Conservation (phyloP, 1,140 invertebrate species). For the Eriosoma lanigerum region DNA sequence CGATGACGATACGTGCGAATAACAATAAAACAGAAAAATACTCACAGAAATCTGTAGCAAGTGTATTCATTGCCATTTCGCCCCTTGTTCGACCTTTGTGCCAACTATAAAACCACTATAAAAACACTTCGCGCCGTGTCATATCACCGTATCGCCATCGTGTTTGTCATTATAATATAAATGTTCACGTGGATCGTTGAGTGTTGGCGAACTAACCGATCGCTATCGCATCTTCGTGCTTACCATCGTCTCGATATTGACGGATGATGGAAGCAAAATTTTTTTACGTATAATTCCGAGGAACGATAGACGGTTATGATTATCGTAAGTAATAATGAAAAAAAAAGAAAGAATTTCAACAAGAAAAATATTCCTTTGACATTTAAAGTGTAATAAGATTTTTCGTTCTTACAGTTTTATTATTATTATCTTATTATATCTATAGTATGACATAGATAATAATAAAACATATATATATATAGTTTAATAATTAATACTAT, state of each 20-base stretch:
- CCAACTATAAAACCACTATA: not conserved
- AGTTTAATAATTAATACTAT: no score
- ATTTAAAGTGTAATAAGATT: no score
- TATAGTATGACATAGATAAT: no score
- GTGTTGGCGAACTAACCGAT: not conserved
- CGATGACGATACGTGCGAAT: not conserved
- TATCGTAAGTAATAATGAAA: no score
- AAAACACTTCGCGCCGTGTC: not conserved
- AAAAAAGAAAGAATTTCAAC: no score
- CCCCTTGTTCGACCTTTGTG: not conserved
- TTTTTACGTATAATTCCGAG: no score
- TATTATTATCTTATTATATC: no score
- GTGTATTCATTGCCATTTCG: no score
- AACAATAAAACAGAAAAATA: constrained; percentile 34
- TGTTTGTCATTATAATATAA: not conserved
- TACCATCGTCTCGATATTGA: not conserved
- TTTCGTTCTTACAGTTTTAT: no score
- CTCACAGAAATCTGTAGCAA: not conserved
- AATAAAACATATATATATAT: no score
- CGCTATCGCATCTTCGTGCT: not conserved
- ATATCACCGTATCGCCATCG: constrained; percentile 5
- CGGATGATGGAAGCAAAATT: not conserved
- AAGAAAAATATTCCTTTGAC: no score
- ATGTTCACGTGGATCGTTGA: not conserved
- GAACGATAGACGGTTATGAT: not conserved